These are phyloP conservation scores for Phycodurus eques DNA, from an alignment of 2,113 vertebrate genomes.

Conservation along the genomic window DNA sequence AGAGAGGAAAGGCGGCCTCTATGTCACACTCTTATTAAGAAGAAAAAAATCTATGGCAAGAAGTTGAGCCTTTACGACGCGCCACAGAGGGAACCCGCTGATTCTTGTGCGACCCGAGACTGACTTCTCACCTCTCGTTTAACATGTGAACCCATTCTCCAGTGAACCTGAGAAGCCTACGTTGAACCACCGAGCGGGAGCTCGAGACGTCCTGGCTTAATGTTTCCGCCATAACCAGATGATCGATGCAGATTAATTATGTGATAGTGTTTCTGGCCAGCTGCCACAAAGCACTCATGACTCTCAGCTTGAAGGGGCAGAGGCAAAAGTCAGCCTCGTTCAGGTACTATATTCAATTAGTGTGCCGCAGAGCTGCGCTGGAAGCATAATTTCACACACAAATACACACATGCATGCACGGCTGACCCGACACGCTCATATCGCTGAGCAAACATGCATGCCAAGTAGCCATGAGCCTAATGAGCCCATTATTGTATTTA, in stretches of 20 bases:
- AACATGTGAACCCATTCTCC: slow-evolving; percentile 50
- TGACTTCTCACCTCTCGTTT: slow-evolving; percentile 52
- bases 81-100: slow-evolving; percentile 44
- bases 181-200: slow-evolving; percentile 9
- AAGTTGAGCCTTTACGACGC: slow-evolving; percentile 51
- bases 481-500: slow-evolving; percentile 88
- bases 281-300: slow-evolving; percentile 70
- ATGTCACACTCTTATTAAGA: slow-evolving; percentile 22
- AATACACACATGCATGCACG: slow-evolving; percentile 26
- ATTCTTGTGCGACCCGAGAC: slow-evolving; percentile 62
- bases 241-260: slow-evolving; percentile 91
- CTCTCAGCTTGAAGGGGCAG: slow-evolving; percentile 22
- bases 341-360: slow-evolving; percentile 75
- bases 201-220: slow-evolving; percentile 78
- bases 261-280: slow-evolving; percentile 84
- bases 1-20: slow-evolving; percentile 68
- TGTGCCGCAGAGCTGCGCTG: slow-evolving; percentile 49
- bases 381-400: slow-evolving; percentile 59
- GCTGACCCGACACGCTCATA: slow-evolving; percentile 64
- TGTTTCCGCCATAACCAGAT: slow-evolving; percentile 84
- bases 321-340: slow-evolving; percentile 43
- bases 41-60: slow-evolving; percentile 60
- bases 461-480: slow-evolving; percentile 82
- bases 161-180: slow-evolving; percentile 25
- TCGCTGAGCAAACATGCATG: slow-evolving; percentile 78